These are phyloP conservation scores for Ectropis crepuscularia DNA, from an alignment of 2,888 invertebrate genomes.

Conservation along the genomic window DNA sequence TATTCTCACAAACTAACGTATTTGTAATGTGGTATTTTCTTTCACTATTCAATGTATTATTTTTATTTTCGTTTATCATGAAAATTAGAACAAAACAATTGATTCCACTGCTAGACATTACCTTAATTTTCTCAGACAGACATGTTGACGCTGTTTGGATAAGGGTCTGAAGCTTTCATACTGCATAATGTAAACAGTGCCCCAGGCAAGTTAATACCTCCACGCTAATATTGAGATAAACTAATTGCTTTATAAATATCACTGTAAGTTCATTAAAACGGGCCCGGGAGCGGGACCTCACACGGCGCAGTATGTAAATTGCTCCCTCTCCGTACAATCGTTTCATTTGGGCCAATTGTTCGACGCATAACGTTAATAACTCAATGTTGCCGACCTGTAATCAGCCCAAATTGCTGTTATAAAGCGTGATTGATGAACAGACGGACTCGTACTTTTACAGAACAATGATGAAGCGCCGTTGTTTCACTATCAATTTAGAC, in stretches of 20 bases:
- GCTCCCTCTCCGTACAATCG: conserved; percentile 38
- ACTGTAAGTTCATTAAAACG: conserved; percentile 62
- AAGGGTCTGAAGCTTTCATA: conserved; percentile 14
- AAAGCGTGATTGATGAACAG: conserved; percentile 39
- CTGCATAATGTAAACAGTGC: conserved; percentile 42
- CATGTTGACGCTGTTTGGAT: too few species aligned
- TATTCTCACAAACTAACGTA: too few species aligned
- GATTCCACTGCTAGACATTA: too few species aligned
- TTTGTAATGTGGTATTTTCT: too few species aligned
- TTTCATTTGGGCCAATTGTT: conserved; percentile 39
- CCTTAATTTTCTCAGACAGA: too few species aligned
- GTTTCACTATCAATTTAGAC: conserved; percentile 17
- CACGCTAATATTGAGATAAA: conserved; percentile 70
- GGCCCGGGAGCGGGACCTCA: conserved; percentile 51
- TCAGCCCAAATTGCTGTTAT: conserved; percentile 41
- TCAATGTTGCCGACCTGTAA: conserved; percentile 41
- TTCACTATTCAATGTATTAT: too few species aligned
- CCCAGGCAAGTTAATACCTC: conserved; percentile 58
- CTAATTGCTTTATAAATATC: conserved; percentile 72
- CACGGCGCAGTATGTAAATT: conserved; percentile 45
- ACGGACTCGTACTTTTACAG: conserved; percentile 15
- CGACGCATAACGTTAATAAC: conserved; percentile 39
- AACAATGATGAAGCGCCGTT: conserved; percentile 9
- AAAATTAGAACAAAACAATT: too few species aligned
- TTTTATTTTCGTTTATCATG: too few species aligned